phyloP scores from a whole-genome alignment of 2,797 vertebrate genomes.

The Pteronotus mesoamericanus region DNA sequence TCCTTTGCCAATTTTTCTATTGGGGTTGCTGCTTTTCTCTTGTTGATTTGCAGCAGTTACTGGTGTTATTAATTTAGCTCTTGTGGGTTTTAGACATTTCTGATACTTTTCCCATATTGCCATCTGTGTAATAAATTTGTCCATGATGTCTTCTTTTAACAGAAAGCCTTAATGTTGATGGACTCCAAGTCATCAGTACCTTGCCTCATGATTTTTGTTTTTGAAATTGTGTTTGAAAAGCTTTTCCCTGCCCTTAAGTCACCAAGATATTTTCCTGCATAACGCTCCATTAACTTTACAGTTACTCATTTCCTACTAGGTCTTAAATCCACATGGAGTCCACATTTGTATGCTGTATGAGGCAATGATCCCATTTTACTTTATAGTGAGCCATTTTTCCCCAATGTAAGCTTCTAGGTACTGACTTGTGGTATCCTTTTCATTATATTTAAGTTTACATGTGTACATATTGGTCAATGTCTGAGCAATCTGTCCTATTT shows the following conservation, averaged over 20 bases:
- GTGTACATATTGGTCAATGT: background rate
- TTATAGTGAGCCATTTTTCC: background rate
- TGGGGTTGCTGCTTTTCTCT: background rate
- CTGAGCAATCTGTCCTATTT: background rate
- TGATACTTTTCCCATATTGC: background rate
- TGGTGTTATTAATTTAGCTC: background rate
- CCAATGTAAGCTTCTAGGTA: background rate
- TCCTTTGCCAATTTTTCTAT: background rate
- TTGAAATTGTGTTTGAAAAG: conserved; percentile 1
- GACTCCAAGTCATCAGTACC: background rate
- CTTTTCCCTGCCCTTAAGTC: background rate
- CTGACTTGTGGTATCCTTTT: background rate
- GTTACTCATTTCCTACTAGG: background rate
- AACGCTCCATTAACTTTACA: background rate
- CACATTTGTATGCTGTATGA: background rate
- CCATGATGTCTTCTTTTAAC: background rate
- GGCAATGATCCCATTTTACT: background rate
- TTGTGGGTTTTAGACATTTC: background rate
- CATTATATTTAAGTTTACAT: background rate
- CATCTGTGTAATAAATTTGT: background rate
- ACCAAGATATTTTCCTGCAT: background rate
- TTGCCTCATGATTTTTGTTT: background rate
- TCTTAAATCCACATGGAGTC: background rate
- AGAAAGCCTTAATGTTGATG: background rate
- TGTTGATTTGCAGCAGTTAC: background rate